Percentiles rank a stretch among this genome's conserved stretches.
Evolutionary conservation across 1,140 invertebrate genomes (phyloP).

Genomic region (Pseudomyrmex flavicornis): DNA sequence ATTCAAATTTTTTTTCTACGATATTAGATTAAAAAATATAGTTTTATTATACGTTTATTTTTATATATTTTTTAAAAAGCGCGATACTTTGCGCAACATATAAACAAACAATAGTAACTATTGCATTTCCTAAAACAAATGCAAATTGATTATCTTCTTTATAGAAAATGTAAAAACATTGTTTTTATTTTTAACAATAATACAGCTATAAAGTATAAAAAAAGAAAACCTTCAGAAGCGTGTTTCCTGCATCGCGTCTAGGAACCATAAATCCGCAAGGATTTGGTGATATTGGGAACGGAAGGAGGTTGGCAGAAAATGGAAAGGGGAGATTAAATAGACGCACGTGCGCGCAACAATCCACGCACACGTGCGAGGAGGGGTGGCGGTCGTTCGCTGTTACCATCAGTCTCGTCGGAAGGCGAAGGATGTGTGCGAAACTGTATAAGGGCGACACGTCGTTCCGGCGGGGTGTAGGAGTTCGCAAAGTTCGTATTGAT

Average conservation of each 20-base stretch:
- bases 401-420: constrained; percentile 46
- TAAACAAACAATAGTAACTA: neutral
- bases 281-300: constrained; percentile 46
- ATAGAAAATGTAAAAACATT: neutral
- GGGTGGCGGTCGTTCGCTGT: constrained; percentile 29
- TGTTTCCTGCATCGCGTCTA: constrained; percentile 23
- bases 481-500: constrained; percentile 80
- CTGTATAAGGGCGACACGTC: constrained; percentile 51
- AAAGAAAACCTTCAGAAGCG: neutral
- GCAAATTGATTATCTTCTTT: neutral
- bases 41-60: no score
- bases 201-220: neutral
- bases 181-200: neutral
- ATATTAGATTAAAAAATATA: no score
- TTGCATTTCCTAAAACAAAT: neutral
- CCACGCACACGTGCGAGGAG: constrained; percentile 71
- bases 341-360: constrained; percentile 74
- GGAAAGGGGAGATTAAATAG: constrained; percentile 54
- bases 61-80: neutral
- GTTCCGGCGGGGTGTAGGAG: constrained; percentile 75
- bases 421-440: constrained; percentile 45
- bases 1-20: no score
- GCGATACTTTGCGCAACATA: neutral
- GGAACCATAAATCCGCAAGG: constrained; percentile 64
- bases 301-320: constrained; percentile 24